Conservation (phyloP, 2,113 vertebrate species). For the Bos taurus region ARS-UCD2.0 NC_037334.1:96121501-96122000, state of each 20-base stretch:
- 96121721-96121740: background rate
- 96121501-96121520: background rate
- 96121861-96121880: background rate
- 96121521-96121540: background rate
- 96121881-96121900: background rate
- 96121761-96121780: background rate
- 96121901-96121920: background rate
- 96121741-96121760: background rate
- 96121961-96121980: background rate
- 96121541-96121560: background rate
- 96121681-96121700: background rate
- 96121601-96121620: background rate
- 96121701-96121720: background rate
- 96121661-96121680: background rate
- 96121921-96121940: background rate
- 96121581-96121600: background rate
- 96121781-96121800: background rate
- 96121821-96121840: background rate
- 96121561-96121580: background rate
- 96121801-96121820: background rate
- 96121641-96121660: background rate
- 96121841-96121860: background rate
- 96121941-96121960: background rate
- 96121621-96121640: background rate
- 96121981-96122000: background rate